These are phyloP conservation scores for Serranus cabrilla DNA, from an alignment of 2,797 vertebrate species.

Conservation along the genomic window DNA sequence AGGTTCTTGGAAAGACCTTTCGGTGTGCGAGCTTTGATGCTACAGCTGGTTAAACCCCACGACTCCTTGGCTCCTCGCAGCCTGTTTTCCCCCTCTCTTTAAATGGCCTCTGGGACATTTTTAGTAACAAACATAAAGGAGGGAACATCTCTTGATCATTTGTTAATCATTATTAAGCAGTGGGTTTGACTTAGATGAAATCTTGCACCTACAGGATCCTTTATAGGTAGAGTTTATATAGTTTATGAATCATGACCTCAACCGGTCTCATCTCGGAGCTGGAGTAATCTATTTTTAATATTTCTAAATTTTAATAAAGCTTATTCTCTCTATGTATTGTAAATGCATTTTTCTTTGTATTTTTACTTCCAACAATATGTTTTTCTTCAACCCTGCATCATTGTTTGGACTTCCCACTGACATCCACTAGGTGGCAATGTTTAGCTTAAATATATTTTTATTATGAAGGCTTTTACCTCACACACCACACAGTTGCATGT, in stretches of 20 bases:
- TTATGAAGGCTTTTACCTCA: neutral
- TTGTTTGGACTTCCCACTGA: neutral
- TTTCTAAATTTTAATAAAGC: constrained; percentile 62
- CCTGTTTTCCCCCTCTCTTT: constrained; percentile 5
- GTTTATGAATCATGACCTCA: constrained; percentile 15
- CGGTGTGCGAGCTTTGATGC: constrained; percentile 22
- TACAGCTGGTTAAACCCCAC: constrained; percentile 35
- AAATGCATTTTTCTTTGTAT: neutral
- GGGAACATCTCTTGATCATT: constrained; percentile 13
- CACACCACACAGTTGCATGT: neutral
- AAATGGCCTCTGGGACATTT: constrained; percentile 6
- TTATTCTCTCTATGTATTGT: constrained; percentile 18
- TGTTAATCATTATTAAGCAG: neutral
- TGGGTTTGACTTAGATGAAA: constrained; percentile 18
- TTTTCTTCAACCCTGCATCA: neutral
- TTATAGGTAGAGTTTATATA: constrained; percentile 1
- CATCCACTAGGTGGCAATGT: constrained; percentile 70
- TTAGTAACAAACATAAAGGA: constrained; percentile 17
- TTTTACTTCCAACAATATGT: neutral
- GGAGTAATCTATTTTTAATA: constrained; percentile 44
- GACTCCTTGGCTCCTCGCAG: neutral
- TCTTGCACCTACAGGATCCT: constrained; percentile 1
- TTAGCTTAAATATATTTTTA: neutral
- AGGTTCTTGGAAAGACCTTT: constrained; percentile 43
- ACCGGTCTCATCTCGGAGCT: constrained; percentile 16